Evolutionary conservation across 2,113 vertebrate species (phyloP), one percentile per base, ranked within the genome.

Genomic region (Bubalus kerabau): DNA sequence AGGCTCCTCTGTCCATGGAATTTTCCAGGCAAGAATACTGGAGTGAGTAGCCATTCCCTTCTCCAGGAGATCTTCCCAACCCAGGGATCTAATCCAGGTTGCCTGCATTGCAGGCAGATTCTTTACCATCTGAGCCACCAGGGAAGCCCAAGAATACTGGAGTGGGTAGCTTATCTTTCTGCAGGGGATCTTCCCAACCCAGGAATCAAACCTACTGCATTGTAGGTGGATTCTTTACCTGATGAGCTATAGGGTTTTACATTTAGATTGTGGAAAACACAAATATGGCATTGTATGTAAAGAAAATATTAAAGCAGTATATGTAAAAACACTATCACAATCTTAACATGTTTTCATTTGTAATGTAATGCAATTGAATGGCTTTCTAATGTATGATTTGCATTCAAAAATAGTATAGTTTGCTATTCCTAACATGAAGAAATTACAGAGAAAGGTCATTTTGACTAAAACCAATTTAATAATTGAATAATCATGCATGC

Each of bases 401-500:
- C 82, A 74, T 97, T 98, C 62, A 67, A 0, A 1, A 74, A 74
- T 50, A 30, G 56, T 93, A 94, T 12, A 46, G 60, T 80, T 92
- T 92, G 28, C 14, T 91, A 57, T 71, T 91, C 24, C 95, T 91
- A 84, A 80, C 28, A 76, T 10, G 26, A 95, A 90, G 60, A 96
- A 48, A 82, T 93, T 92, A 46, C 78, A 90, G n/a, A 83, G 52
- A 85, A 94, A 93, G 6, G 15, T 64, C 19, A 0, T 82, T 95
- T 21, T 24, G 26, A 93, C 32, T 97, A 88, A 95, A 98, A 36
- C 13, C 30, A 48, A 89, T 97, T 81, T 93, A 96, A 96, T 97
- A 89, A 88, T 43, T 92, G 64, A 90, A 82, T 64, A 84, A 88
- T 93, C 48, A 48, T 48, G 48, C 48, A 48, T 12, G 48, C 48